phyloP scores from a whole-genome alignment of 2,888 invertebrate species.

The Lasioglossum calceatum region DNA sequence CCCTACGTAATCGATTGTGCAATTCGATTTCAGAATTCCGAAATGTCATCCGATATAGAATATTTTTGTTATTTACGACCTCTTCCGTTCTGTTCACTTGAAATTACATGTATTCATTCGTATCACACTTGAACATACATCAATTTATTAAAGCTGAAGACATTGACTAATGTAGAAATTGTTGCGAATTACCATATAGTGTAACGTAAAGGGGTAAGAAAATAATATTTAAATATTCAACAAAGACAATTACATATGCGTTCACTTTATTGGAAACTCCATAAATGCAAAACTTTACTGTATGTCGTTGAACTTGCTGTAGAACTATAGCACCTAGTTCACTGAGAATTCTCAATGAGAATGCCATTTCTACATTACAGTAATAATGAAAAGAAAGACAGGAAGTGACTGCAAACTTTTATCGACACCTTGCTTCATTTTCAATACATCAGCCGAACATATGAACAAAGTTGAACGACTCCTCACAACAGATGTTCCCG shows the following conservation, averaged over 20 bases:
- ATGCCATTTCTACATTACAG: background rate
- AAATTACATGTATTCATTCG: too few relatives aligned
- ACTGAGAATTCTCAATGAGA: background rate
- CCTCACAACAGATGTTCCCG: background rate
- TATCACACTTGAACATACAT: background rate
- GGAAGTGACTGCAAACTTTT: background rate
- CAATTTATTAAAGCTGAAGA: background rate
- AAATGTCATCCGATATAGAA: too few relatives aligned
- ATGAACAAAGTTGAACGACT: background rate
- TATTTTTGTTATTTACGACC: too few relatives aligned
- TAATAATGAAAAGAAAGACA: background rate
- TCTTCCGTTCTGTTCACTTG: too few relatives aligned
- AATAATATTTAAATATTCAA: background rate
- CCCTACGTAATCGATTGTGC: too few relatives aligned
- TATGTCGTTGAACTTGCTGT: background rate
- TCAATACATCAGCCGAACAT: background rate
- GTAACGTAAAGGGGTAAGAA: background rate
- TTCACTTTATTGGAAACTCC: background rate
- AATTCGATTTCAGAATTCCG: too few relatives aligned
- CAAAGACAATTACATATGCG: background rate
- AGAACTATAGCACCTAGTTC: background rate
- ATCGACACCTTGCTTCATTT: background rate
- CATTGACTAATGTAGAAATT: background rate
- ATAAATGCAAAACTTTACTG: background rate
- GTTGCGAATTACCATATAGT: background rate